phyloP scores from a whole-genome alignment of 92 coral and sea anemone species.

The Heliopora coerulea region DNA sequence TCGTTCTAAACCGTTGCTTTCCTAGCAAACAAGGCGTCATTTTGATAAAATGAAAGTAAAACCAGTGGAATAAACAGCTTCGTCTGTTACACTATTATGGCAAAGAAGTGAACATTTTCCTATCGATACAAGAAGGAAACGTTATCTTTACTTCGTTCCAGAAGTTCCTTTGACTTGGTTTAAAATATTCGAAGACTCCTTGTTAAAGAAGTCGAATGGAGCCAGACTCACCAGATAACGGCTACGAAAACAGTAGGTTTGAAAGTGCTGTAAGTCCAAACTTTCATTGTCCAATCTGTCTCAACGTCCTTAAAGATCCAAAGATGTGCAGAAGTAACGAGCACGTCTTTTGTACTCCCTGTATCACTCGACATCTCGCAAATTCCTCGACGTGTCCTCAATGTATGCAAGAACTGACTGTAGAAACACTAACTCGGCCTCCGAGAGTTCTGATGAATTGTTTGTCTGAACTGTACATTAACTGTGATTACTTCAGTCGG shows the following conservation, averaged over 20 bases:
- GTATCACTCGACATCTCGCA: conserved; percentile 52
- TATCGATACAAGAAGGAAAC: too few relatives aligned
- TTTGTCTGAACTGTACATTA: conserved; percentile 44
- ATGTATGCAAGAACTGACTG: conserved; percentile 44
- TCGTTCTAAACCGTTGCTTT: too few relatives aligned
- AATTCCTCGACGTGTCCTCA: conserved; percentile 51
- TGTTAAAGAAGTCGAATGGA: not conserved
- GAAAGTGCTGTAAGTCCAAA: conserved; percentile 40
- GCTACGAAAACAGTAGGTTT: conserved; percentile 9
- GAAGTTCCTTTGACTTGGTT: too few relatives aligned
- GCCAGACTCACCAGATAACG: not conserved
- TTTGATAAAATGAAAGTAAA: too few relatives aligned
- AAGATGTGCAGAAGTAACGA: conserved; percentile 51
- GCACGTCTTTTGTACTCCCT: conserved; percentile 62
- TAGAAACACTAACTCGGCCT: conserved; percentile 29
- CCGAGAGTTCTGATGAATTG: conserved; percentile 52
- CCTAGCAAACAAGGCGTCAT: too few relatives aligned
- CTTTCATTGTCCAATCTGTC: conserved; percentile 60
- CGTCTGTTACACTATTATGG: too few relatives aligned
- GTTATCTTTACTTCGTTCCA: too few relatives aligned
- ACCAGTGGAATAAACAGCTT: too few relatives aligned
- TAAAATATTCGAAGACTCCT: too few relatives aligned
- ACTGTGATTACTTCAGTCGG: conserved; percentile 45
- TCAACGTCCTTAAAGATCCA: conserved; percentile 63
- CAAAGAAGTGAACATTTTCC: too few relatives aligned